Evolutionary conservation across 2,797 vertebrate species (phyloP).

Genomic region (Chrosomus eos): DNA sequence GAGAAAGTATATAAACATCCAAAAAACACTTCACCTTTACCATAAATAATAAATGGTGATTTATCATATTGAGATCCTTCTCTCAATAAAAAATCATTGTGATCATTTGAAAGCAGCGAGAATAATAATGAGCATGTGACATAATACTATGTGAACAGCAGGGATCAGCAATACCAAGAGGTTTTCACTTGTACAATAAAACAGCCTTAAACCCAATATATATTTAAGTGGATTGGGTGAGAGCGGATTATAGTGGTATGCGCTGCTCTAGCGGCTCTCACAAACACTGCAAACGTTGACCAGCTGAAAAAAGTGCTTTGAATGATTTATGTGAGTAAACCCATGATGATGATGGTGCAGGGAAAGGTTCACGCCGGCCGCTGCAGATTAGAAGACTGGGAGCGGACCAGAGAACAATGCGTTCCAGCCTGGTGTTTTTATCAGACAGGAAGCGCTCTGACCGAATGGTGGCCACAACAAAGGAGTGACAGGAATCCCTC

Average conservation of each 20-base stretch:
- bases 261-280: conserved; percentile 54
- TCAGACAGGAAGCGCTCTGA: conserved; percentile 47
- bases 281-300: conserved; percentile 57
- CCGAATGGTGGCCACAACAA: conserved; percentile 46
- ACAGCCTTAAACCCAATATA: conserved; percentile 63
- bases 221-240: conserved; percentile 71
- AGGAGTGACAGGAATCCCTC: conserved; percentile 44
- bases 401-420: conserved; percentile 33
- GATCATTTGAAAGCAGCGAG: not conserved
- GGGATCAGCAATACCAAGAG: conserved; percentile 2
- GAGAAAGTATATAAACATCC: not conserved
- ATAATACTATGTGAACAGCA: conserved; percentile 14
- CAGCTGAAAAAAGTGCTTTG: conserved; percentile 54
- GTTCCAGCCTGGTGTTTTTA: conserved; percentile 32
- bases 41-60: not conserved
- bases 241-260: conserved; percentile 70
- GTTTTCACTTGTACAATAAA: conserved; percentile 55
- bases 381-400: conserved; percentile 20
- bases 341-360: not conserved
- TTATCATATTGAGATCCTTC: not conserved
- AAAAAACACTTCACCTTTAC: not conserved
- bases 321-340: conserved; percentile 46
- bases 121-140: not conserved
- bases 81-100: not conserved
- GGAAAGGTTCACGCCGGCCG: not conserved